Percentiles rank a stretch among this genome's conserved stretches.
Conservation (phyloP, 1,140 invertebrate genomes). For the Uloborus diversus region DNA sequence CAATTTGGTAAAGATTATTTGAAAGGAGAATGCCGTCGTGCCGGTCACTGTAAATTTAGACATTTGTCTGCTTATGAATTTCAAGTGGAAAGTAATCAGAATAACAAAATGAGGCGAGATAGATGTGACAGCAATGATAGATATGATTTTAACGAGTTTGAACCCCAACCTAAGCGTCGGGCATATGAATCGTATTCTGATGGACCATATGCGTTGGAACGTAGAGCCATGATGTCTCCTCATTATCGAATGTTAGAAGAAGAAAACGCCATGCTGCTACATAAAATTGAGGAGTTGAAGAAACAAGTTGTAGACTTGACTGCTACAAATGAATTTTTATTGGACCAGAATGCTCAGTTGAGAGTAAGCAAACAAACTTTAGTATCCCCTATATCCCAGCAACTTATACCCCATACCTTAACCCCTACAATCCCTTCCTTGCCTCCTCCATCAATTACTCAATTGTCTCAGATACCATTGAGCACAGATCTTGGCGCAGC, state of each 20-base stretch:
- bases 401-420: conserved; percentile 49
- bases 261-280: conserved; percentile 76
- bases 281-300: conserved; percentile 79
- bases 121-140: conserved; percentile 44
- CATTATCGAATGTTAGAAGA: conserved; percentile 71
- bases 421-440: conserved; percentile 38
- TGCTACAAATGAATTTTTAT: conserved; percentile 82
- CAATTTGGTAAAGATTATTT: conserved; percentile 81
- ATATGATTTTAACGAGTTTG: conserved; percentile 57
- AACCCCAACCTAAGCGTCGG: conserved; percentile 60
- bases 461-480: conserved; percentile 62
- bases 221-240: conserved; percentile 41
- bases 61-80: conserved; percentile 65
- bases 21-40: conserved; percentile 75
- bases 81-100: conserved; percentile 56
- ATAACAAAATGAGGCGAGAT: conserved; percentile 12
- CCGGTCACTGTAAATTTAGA: conserved; percentile 70
- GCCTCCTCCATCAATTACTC: conserved; percentile 37
- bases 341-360: conserved; percentile 82
- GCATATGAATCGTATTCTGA: conserved; percentile 42
- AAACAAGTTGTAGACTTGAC: conserved; percentile 76
- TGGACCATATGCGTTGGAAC: conserved; percentile 1
- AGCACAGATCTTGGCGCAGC: conserved; percentile 62
- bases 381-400: conserved; percentile 52
- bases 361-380: conserved; percentile 72